These are phyloP conservation scores for Brachyalestes nurse DNA, from an alignment of 2,797 vertebrate genomes.

Conservation along the genomic window DNA sequence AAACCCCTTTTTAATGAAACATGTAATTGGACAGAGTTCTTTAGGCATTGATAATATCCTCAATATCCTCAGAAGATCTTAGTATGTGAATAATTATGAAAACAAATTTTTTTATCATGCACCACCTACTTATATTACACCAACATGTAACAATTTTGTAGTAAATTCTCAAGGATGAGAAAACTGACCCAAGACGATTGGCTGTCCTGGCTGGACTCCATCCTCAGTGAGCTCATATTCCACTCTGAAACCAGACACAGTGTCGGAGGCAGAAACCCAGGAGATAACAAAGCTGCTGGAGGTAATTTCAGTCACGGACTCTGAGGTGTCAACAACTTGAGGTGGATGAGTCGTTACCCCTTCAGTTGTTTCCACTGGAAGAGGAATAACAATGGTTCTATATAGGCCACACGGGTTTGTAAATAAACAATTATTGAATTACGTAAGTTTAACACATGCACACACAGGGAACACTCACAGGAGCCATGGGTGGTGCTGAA, in stretches of 20 bases:
- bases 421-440: not conserved
- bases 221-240: constrained; percentile 95
- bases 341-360: constrained; percentile 87
- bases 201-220: constrained; percentile 81
- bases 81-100: not conserved
- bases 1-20: too few species aligned
- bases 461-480: constrained; percentile 74
- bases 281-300: constrained; percentile 97
- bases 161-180: not conserved
- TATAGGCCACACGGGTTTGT: not conserved
- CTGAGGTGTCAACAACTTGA: constrained; percentile 84
- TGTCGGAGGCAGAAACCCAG: constrained; percentile 97
- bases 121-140: too few species aligned
- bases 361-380: constrained; percentile 77
- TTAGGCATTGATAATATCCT: not conserved
- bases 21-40: not conserved
- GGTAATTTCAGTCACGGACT: constrained; percentile 97
- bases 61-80: not conserved
- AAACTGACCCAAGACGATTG: constrained; percentile 85
- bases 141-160: not conserved
- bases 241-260: constrained; percentile 92
- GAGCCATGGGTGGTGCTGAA: constrained; percentile 91
- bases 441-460: not conserved
- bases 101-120: not conserved
- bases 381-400: not conserved